Percentiles rank a stretch among this genome's conserved stretches.
Evolutionary conservation across 2,797 vertebrate species (phyloP).

Genomic region (Rhadinocentrus ornatus): DNA sequence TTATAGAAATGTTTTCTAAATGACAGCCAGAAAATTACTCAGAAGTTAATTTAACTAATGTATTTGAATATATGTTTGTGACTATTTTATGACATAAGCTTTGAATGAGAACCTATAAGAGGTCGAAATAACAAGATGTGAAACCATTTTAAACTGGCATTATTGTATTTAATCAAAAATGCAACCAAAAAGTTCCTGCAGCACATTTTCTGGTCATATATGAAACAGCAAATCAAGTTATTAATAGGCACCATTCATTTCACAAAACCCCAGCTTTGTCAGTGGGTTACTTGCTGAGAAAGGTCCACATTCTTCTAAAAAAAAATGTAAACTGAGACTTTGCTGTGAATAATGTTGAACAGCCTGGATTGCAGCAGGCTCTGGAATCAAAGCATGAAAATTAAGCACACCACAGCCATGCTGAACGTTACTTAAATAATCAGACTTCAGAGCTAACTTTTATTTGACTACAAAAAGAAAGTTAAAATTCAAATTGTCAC

Average conservation of each 20-base stretch:
- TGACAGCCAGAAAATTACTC: not conserved
- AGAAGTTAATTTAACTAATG: not conserved
- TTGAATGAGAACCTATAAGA: not conserved
- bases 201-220: not conserved
- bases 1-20: not conserved
- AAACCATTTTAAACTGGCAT: slow-evolving; percentile 22
- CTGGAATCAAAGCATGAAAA: slow-evolving; percentile 52
- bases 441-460: slow-evolving; percentile 57
- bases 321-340: slow-evolving; percentile 33
- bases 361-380: slow-evolving; percentile 28
- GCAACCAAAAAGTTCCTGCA: not conserved
- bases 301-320: slow-evolving; percentile 21
- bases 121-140: not conserved
- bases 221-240: not conserved
- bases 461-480: slow-evolving; percentile 55
- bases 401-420: slow-evolving; percentile 26
- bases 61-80: not conserved
- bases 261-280: slow-evolving; percentile 4
- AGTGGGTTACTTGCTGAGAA: slow-evolving; percentile 16
- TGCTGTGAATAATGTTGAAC: slow-evolving; percentile 8
- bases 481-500: slow-evolving; percentile 51
- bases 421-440: slow-evolving; percentile 47
- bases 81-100: not conserved
- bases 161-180: slow-evolving; percentile 12
- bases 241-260: slow-evolving; percentile 5